phyloP scores from a whole-genome alignment of 92 coral and sea anemone species.

The Paramuricea clavata region DNA sequence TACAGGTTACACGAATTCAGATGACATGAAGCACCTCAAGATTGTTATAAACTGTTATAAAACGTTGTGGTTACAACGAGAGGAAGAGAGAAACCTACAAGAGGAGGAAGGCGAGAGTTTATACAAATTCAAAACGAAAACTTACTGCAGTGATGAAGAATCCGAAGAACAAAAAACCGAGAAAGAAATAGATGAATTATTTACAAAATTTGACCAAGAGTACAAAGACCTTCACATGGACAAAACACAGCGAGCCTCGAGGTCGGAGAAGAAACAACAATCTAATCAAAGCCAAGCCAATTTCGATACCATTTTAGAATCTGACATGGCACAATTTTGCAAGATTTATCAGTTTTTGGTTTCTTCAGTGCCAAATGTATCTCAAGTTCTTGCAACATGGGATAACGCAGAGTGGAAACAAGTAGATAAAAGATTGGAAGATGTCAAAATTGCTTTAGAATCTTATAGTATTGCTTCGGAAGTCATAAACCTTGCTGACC shows the following conservation, averaged over 20 bases:
- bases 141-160: background rate
- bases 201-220: conserved; percentile 86
- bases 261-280: background rate
- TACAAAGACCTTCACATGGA: conserved; percentile 68
- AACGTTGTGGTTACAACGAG: conserved; percentile 19
- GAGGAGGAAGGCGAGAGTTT: conserved; percentile 88
- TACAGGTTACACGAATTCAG: conserved; percentile 15
- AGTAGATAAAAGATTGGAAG: background rate
- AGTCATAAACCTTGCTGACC: background rate
- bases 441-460: background rate
- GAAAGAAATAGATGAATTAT: conserved; percentile 69
- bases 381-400: background rate
- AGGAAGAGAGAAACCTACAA: conserved; percentile 1
- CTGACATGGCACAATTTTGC: conserved; percentile 13
- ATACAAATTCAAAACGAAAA: conserved; percentile 59
- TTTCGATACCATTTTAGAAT: conserved; percentile 2
- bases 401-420: background rate
- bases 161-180: conserved; percentile 77
- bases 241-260: conserved; percentile 19
- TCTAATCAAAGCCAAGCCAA: background rate
- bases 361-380: conserved; percentile 24
- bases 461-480: conserved; percentile 13
- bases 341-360: conserved; percentile 35
- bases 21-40: conserved; percentile 28
- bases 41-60: background rate